Evolutionary conservation across 2,113 vertebrate species (phyloP), one percentile per base, ranked within the genome.

Genomic region (Mormoops blainvillei): DNA sequence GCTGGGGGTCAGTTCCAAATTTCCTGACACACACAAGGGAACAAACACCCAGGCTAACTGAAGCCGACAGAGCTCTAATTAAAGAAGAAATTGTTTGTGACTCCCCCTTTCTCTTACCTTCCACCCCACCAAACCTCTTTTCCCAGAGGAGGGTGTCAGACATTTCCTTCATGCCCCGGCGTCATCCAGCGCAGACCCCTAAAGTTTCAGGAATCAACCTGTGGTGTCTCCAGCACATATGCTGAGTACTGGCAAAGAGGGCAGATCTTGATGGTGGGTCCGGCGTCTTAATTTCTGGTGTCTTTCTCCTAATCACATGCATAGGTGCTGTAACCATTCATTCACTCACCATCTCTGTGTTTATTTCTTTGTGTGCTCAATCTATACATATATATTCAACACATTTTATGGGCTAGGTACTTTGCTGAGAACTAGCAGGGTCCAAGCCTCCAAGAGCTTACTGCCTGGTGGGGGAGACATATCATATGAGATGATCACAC

Each of bases 1-100:
- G 98, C 98, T 98, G 95, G 80, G 98, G 98, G 98, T 98, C 85
- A 7, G 97, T 97, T 98, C 98, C 98, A 98, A 97, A 98, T 98
- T 98, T 98, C 98, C 98, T 97, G 98, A 98, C 98, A 96, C 97
- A 96, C 97, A 94, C 97, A 89, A 77, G 97, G 97, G 97, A 97
- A 96, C 93, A 97, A 97, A 97, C 94, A 97, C 95, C 97, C 95
- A 71, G 98, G 95, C 98, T 98, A 97, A 98, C 97, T 89, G 94
- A 97, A 97, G 97, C 96, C 70, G 94, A 97, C 97, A 95, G 97
- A 95, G 96, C 97, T 95, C 97, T 98, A 98, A 98, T 98, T 98
- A 98, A 98, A 98, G 98, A 94, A 97, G 97, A 77, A 95, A 95
- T 94, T 91, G 67, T 97, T 98, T 96, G 88, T 95, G 95, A 97